phyloP scores from a whole-genome alignment of 2,797 vertebrate species.

The Mycteria americana region DNA sequence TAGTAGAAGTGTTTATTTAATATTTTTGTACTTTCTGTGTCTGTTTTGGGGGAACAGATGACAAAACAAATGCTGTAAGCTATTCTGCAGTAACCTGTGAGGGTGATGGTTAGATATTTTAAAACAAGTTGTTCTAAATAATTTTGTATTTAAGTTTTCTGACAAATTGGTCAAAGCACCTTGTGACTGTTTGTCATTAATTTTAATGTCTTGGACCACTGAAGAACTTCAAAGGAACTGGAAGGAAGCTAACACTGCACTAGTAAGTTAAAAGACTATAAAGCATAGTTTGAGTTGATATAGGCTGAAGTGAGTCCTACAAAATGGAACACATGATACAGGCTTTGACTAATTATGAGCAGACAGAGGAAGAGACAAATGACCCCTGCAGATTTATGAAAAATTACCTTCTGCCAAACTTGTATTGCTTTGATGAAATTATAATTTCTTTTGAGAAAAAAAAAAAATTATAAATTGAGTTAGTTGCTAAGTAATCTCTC shows the following conservation, averaged over 20 bases:
- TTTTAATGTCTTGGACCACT: background rate
- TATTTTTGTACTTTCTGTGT: background rate
- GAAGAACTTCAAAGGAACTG: background rate
- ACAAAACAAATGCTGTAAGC: background rate
- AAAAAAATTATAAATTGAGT: background rate
- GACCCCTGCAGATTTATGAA: background rate
- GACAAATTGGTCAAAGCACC: background rate
- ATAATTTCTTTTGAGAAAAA: background rate
- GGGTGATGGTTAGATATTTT: background rate
- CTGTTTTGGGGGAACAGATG: background rate
- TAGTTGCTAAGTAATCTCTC: background rate
- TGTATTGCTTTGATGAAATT: background rate
- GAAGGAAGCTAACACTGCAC: background rate
- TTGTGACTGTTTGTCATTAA: background rate
- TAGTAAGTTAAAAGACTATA: background rate
- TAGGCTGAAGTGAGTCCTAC: background rate
- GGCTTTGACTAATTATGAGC: background rate
- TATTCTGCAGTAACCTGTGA: background rate
- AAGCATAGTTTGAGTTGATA: background rate
- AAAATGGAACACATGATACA: accelerated
- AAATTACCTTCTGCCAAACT: background rate
- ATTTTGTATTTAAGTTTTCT: background rate
- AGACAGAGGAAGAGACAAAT: background rate
- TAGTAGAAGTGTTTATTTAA: background rate
- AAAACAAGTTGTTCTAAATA: background rate